phyloP scores from a whole-genome alignment of 1,140 invertebrate genomes.

The Aphelinus atriplicis region DNA sequence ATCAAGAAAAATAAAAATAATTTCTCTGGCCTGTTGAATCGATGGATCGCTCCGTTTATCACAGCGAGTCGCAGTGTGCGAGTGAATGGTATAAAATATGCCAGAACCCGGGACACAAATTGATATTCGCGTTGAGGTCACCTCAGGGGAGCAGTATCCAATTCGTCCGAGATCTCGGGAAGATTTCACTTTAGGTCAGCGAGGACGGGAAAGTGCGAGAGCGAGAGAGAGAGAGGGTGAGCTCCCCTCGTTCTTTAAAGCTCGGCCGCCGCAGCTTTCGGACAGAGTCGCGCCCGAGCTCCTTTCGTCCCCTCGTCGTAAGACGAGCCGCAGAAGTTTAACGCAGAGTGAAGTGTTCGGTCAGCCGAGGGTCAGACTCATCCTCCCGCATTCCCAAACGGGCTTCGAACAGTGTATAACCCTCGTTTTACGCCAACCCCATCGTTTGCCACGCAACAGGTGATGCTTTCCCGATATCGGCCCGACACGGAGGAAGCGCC shows the following conservation, averaged over 20 bases:
- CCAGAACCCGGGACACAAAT: not conserved
- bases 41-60: no score
- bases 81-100: not conserved
- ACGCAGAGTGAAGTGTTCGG: constrained; percentile 1
- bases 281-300: no score
- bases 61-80: no score
- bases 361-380: constrained; percentile 52
- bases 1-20: no score
- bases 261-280: not conserved
- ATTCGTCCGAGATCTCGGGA: constrained; percentile 11
- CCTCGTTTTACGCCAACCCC: constrained; percentile 60
- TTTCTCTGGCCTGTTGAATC: no score
- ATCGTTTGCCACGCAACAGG: constrained; percentile 64
- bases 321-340: no score
- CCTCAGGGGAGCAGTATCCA: not conserved
- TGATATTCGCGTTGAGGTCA: not conserved
- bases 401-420: constrained; percentile 59
- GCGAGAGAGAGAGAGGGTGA: not conserved
- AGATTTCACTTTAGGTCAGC: constrained; percentile 9
- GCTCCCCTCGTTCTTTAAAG: constrained; percentile 22
- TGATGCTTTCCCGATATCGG: constrained; percentile 66
- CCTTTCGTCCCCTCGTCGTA: no score
- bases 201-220: not conserved
- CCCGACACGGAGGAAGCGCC: constrained; percentile 48
- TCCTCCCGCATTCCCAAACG: constrained; percentile 58